Percentiles rank a stretch among this genome's conserved stretches.
Evolutionary conservation across 2,797 vertebrate genomes (phyloP).

Genomic region (Pristis pectinata): DNA sequence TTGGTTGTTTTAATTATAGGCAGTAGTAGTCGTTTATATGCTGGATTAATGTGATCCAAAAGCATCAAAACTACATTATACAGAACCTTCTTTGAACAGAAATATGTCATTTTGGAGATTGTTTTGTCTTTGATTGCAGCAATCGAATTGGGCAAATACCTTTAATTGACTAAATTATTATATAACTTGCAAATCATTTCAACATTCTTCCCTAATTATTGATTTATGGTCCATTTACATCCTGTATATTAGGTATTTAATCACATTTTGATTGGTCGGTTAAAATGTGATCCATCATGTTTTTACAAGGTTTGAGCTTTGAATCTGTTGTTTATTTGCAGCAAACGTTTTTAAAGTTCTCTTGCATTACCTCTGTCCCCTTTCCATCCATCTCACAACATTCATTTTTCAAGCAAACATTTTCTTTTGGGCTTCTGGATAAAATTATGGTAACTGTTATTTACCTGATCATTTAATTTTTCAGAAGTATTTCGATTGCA

Average conservation of each 20-base stretch:
- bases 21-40: background rate
- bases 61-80: background rate
- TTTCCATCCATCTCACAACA: background rate
- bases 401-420: background rate
- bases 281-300: background rate
- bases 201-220: background rate
- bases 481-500: background rate
- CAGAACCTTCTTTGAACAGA: background rate
- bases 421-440: background rate
- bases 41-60: slow-evolving; percentile 10
- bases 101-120: background rate
- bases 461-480: background rate
- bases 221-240: background rate
- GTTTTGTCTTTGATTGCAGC: slow-evolving; percentile 7
- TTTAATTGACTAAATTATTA: background rate
- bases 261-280: background rate
- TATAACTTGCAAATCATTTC: background rate
- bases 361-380: background rate
- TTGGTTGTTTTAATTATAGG: slow-evolving; percentile 12
- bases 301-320: background rate
- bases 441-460: background rate
- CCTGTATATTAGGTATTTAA: background rate
- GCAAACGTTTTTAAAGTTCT: background rate
- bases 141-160: background rate
- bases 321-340: background rate